phyloP scores from a whole-genome alignment of 2,888 invertebrate genomes.

The Aphrophora alni region DNA sequence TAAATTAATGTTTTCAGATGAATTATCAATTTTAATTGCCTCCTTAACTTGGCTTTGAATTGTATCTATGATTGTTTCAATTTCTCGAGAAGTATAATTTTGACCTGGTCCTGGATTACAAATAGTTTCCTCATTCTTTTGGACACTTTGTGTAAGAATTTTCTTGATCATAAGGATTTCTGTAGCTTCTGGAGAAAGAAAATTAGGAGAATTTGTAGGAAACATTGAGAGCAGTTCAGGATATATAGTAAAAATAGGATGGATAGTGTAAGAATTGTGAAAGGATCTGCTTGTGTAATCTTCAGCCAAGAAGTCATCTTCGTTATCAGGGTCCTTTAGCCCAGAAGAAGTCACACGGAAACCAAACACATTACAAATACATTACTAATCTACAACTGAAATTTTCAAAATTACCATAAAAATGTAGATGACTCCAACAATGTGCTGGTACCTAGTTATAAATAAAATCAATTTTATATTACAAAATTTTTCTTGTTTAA shows the following conservation, averaged over 20 bases:
- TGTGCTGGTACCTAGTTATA: conserved; percentile 13
- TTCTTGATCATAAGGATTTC: neutral
- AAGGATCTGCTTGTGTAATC: neutral
- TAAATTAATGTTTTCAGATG: neutral
- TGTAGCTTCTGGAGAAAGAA: conserved; percentile 24
- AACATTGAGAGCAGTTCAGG: conserved; percentile 11
- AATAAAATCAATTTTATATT: neutral
- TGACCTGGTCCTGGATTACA: neutral
- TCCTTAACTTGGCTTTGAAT: neutral
- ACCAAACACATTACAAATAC: conserved; percentile 24
- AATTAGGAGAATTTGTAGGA: neutral
- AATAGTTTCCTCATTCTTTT: neutral
- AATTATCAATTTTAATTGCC: neutral
- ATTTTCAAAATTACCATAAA: conserved; percentile 20
- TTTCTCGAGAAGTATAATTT: neutral
- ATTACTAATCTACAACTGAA: neutral
- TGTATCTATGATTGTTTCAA: neutral
- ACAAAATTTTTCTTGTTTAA: neutral
- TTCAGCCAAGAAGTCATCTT: neutral
- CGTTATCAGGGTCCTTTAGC: neutral
- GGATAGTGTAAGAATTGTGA: neutral
- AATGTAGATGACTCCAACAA: conserved; percentile 23
- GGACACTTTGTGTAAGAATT: neutral
- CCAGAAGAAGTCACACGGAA: conserved; percentile 34
- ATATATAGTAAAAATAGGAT: neutral